Percentiles rank a stretch among this genome's conserved stretches.
phyloP scores from a whole-genome alignment of 2,888 invertebrate genomes.

The Pogonocherus hispidulus region DNA sequence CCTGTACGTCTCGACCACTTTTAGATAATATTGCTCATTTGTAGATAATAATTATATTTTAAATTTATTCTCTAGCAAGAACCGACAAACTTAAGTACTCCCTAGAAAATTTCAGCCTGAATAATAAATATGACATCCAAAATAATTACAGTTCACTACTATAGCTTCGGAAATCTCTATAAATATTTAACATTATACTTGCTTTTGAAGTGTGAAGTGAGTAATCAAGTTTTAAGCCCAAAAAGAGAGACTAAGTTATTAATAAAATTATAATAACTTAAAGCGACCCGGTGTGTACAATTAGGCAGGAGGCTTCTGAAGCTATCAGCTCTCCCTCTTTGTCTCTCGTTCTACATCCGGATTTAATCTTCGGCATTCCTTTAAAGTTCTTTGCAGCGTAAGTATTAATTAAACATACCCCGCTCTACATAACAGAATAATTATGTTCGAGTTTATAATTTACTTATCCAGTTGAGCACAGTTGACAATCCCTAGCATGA shows the following conservation, averaged over 20 bases:
- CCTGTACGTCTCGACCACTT: too few species aligned
- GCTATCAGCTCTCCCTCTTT: too few species aligned
- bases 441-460: constrained; percentile 14
- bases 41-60: neutral
- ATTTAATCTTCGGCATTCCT: constrained; percentile 48
- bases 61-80: neutral
- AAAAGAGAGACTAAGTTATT: constrained; percentile 38
- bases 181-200: constrained; percentile 24
- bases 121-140: constrained; percentile 8
- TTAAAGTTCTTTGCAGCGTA: constrained; percentile 44
- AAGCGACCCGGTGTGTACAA: constrained; percentile 40
- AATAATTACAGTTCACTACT: constrained; percentile 10
- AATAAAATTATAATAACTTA: constrained; percentile 48
- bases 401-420: constrained; percentile 2
- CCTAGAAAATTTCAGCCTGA: neutral
- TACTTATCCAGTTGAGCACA: neutral
- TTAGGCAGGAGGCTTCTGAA: constrained; percentile 25
- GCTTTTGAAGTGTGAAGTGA: constrained; percentile 31
- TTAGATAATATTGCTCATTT: too few species aligned
- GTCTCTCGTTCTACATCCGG: constrained; percentile 40
- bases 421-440: constrained; percentile 19
- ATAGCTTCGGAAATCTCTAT: constrained; percentile 19
- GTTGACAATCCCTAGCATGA: neutral
- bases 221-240: constrained; percentile 37
- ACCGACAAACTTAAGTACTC: neutral